phyloP scores from a whole-genome alignment of 2,888 invertebrate species.

The Onchidella celtica region DNA sequence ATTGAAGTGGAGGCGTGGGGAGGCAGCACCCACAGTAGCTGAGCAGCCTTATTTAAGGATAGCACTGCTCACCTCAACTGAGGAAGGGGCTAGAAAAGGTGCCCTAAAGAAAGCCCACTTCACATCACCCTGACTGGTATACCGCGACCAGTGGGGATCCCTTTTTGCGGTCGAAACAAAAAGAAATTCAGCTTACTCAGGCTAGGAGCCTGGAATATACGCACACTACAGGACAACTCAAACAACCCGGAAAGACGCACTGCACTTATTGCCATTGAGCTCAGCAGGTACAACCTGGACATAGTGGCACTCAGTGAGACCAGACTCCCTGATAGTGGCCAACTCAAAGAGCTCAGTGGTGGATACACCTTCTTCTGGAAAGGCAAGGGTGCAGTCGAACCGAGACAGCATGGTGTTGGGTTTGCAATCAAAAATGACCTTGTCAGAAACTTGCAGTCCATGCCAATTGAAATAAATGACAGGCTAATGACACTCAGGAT shows the following conservation, averaged over 20 bases:
- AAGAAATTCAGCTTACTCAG: no score
- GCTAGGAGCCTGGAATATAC: no score
- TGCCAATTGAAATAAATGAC: no score
- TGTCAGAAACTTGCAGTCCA: no score
- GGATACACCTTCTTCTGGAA: constrained; percentile 32
- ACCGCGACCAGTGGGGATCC: constrained; percentile 25
- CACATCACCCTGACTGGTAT: neutral
- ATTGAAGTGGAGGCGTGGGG: no score
- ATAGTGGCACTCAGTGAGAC: constrained; percentile 11
- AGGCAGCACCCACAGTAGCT: no score
- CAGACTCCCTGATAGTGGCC: constrained; percentile 4
- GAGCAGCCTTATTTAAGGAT: no score
- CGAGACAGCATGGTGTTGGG: constrained; percentile 7
- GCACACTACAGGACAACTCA: neutral
- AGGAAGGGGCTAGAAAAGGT: constrained; percentile 44
- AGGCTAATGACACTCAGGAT: neutral
- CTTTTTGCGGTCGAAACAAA: no score
- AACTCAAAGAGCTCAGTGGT: neutral
- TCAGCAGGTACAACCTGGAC: constrained; percentile 18
- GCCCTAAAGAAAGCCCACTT: constrained; percentile 28
- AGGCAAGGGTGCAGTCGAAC: neutral
- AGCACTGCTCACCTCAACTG: no score
- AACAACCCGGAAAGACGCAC: neutral
- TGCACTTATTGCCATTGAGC: constrained; percentile 25
- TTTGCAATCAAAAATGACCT: constrained; percentile 15